Evolutionary conservation across 2,888 invertebrate genomes (phyloP).

Genomic region (Busseola fusca): DNA sequence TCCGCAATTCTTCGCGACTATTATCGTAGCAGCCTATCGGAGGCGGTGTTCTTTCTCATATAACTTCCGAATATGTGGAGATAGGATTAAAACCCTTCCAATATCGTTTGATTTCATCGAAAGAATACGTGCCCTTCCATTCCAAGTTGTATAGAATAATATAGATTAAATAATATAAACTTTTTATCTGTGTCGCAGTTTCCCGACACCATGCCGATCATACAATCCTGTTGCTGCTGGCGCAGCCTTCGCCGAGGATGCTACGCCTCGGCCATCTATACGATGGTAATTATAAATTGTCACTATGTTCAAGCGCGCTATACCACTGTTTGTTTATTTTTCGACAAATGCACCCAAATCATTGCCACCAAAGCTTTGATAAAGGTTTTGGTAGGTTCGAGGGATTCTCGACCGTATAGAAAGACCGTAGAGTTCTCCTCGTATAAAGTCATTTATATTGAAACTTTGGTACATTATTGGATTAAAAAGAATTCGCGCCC

Average conservation of each 20-base stretch:
- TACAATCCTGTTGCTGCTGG: conserved; percentile 94
- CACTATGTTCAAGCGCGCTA: too few species aligned
- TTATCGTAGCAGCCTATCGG: too few species aligned
- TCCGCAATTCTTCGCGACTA: too few species aligned
- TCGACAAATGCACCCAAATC: too few species aligned
- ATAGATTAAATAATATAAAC: background rate
- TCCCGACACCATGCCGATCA: conserved; percentile 89
- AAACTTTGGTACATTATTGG: background rate
- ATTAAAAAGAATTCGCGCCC: too few species aligned
- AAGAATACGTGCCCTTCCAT: too few species aligned
- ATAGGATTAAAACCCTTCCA: too few species aligned
- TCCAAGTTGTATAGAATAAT: too few species aligned
- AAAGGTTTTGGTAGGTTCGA: background rate
- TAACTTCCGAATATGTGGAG: too few species aligned
- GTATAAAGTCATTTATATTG: background rate
- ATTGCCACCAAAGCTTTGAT: background rate
- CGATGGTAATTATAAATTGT: conserved; percentile 87
- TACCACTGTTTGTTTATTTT: background rate
- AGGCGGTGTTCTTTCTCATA: too few species aligned
- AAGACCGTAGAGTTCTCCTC: background rate
- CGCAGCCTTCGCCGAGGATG: conserved; percentile 92
- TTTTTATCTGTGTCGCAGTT: conserved; percentile 31
- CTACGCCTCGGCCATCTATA: conserved; percentile 92
- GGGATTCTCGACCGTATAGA: too few species aligned
- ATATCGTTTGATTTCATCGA: too few species aligned